These are phyloP conservation scores for Drosophila anomalata DNA, from an alignment of 2,888 invertebrate genomes.

Conservation along the genomic window DNA sequence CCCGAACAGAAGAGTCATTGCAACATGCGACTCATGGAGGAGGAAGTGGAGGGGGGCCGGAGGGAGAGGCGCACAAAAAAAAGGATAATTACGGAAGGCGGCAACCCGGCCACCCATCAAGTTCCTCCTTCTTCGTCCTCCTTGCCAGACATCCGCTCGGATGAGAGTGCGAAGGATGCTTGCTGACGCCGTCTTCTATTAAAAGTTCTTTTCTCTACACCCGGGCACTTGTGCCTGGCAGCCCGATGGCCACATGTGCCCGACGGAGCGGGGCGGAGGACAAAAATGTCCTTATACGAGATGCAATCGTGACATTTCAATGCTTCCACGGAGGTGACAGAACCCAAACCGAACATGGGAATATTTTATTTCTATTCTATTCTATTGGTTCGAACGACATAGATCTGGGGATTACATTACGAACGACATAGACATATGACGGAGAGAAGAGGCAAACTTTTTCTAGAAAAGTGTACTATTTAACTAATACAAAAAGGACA, in stretches of 20 bases:
- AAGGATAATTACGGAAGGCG: constrained; percentile 69
- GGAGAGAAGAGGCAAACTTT: too few relatives aligned
- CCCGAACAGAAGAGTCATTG: constrained; percentile 31
- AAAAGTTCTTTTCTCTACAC: constrained; percentile 51
- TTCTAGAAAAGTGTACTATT: too few relatives aligned
- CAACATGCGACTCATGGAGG: constrained; percentile 18
- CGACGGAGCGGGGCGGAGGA: not conserved
- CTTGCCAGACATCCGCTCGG: constrained; percentile 22
- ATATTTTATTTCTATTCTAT: too few relatives aligned
- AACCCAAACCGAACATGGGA: not conserved
- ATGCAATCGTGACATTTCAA: constrained; percentile 18
- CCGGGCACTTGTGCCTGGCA: constrained; percentile 16
- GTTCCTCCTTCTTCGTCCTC: not conserved
- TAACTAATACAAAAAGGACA: too few relatives aligned
- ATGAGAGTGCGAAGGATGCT: constrained; percentile 22
- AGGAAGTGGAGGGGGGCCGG: not conserved
- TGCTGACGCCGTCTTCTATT: constrained; percentile 66
- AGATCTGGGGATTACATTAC: too few relatives aligned
- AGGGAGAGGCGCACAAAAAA: constrained; percentile 22
- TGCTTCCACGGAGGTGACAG: constrained; percentile 6
- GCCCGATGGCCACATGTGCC: constrained; percentile 9
- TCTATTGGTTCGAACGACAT: too few relatives aligned
- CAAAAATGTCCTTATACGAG: constrained; percentile 17
- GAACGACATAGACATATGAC: too few relatives aligned
- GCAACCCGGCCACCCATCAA: constrained; percentile 27